phyloP scores from a whole-genome alignment of 2,797 vertebrate species.

The Neostethus bicornis region DNA sequence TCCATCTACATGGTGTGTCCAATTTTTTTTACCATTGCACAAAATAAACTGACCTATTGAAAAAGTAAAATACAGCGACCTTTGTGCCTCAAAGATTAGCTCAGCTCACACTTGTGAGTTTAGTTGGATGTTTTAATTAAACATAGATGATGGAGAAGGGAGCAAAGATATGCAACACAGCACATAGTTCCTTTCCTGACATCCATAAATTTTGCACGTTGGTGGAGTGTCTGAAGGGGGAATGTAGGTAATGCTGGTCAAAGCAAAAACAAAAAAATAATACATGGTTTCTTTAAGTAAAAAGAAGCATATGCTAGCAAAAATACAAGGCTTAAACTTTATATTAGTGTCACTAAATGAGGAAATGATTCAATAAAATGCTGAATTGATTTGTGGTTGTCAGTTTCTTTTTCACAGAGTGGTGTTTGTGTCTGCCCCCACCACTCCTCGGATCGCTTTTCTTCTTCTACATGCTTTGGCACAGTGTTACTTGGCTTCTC shows the following conservation, averaged over 20 bases:
- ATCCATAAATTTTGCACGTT: slow-evolving; percentile 42
- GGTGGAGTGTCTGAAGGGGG: slow-evolving; percentile 23
- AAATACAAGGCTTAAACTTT: slow-evolving; percentile 7
- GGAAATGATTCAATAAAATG: slow-evolving; percentile 69
- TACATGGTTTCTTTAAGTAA: slow-evolving; percentile 14
- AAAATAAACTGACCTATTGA: slow-evolving; percentile 42
- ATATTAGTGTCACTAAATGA: slow-evolving; percentile 69
- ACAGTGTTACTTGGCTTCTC: slow-evolving; percentile 45
- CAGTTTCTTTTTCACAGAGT: slow-evolving; percentile 68
- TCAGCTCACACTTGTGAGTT: slow-evolving; percentile 25
- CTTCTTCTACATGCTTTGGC: slow-evolving; percentile 58
- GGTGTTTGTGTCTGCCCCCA: slow-evolving; percentile 39
- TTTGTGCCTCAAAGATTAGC: slow-evolving; percentile 55
- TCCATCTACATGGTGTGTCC: slow-evolving; percentile 22
- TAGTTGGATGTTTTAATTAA: slow-evolving; percentile 72
- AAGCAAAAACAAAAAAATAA: not conserved
- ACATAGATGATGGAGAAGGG: slow-evolving; percentile 59
- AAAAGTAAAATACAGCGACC: slow-evolving; percentile 61
- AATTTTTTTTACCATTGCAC: slow-evolving; percentile 50
- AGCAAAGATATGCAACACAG: slow-evolving; percentile 38
- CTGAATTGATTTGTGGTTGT: slow-evolving; percentile 72
- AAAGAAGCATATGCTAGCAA: slow-evolving; percentile 3
- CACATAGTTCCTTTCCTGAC: slow-evolving; percentile 51
- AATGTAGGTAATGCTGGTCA: no score
- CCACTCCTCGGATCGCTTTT: slow-evolving; percentile 42